Evolutionary conservation across 2,113 vertebrate genomes (phyloP), one percentile per base, ranked within the genome.

Genomic region (Apodemus speciosus): DNA sequence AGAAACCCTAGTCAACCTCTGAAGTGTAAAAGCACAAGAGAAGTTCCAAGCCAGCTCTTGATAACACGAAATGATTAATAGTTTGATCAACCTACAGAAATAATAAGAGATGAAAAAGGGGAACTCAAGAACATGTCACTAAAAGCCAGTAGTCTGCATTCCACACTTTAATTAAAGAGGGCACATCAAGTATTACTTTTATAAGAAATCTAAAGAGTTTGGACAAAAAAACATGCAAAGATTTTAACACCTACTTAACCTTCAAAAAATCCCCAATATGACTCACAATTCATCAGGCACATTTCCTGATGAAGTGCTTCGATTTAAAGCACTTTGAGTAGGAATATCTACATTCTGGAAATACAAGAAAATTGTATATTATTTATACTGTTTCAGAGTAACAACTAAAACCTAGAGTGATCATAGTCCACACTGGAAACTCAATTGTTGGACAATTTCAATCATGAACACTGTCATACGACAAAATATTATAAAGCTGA

Each of bases 231-330:
- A 58, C 21, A n/a, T 2, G 15, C 18, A 73, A 66, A 53, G 7
- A 60, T 62, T n/a, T 62, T 71, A 71, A 71, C 14, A 43, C 77
- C 56, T 53, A 46, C 3, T 68, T 60, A 62, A 87, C 40, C 91
- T 93, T 89, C 8, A 86, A 94, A 89, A 87, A 46, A 69, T 75
- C 11, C 62, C 84, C 23, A 81, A n/a, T 72, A 51, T 9, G 25
- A 43, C 88, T 93, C 38, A 4, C 71, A 66, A 58, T 91, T 79
- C 14, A 62, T 85, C 51, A 58, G 5, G 25, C 6, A 77, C 2
- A 43, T 77, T 83, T 80, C 77, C 53, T 62, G 87, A 21, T 75
- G 9, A 84, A 85, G 9, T 38, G 46, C 2, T 18, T 62, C 56
- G 0, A 69, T 85, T 69, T 85, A 35, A 79, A 90, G 20, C 23